These are phyloP conservation scores for Bergia puertoricense DNA, from an alignment of 92 coral and sea anemone species.

Conservation along the genomic window DNA sequence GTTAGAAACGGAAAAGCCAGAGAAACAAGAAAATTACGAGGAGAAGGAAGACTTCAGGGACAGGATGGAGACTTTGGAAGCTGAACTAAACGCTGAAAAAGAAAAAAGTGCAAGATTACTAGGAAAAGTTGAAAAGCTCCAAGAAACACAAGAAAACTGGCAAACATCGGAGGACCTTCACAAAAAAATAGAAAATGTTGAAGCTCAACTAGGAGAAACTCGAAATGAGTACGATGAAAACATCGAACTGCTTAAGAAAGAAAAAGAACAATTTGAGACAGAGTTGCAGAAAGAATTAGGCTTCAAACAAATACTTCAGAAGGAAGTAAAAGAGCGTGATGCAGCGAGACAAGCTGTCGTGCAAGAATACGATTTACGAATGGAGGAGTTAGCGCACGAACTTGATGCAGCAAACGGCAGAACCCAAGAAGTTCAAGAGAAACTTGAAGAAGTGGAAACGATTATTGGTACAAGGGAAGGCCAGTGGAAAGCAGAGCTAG, in stretches of 20 bases:
- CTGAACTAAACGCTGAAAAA: constrained; percentile 44
- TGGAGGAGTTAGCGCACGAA: constrained; percentile 71
- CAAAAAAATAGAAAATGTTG: constrained; percentile 47
- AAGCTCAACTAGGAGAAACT: constrained; percentile 43
- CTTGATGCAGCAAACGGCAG: constrained; percentile 71
- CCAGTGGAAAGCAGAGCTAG: constrained; percentile 47
- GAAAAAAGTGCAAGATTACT: constrained; percentile 37
- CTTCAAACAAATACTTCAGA: constrained; percentile 65
- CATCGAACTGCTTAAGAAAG: constrained; percentile 47
- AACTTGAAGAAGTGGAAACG: constrained; percentile 41
- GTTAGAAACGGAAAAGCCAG: background rate
- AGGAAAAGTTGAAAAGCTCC: constrained; percentile 22
- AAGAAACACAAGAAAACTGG: constrained; percentile 48
- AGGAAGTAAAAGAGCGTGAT: constrained; percentile 71
- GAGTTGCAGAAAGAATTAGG: constrained; percentile 52
- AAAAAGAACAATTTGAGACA: constrained; percentile 49
- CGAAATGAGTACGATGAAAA: constrained; percentile 41
- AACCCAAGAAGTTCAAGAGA: constrained; percentile 45
- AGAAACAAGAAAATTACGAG: constrained; percentile 52
- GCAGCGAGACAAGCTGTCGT: constrained; percentile 82
- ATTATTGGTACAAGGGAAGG: constrained; percentile 37
- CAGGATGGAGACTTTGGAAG: constrained; percentile 44
- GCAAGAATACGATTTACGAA: constrained; percentile 78
- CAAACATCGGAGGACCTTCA: constrained; percentile 36
- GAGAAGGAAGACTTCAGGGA: constrained; percentile 48